These are phyloP conservation scores for Microcebus griseorufus DNA, from an alignment of 2,113 vertebrate species.

Conservation along the genomic window DNA sequence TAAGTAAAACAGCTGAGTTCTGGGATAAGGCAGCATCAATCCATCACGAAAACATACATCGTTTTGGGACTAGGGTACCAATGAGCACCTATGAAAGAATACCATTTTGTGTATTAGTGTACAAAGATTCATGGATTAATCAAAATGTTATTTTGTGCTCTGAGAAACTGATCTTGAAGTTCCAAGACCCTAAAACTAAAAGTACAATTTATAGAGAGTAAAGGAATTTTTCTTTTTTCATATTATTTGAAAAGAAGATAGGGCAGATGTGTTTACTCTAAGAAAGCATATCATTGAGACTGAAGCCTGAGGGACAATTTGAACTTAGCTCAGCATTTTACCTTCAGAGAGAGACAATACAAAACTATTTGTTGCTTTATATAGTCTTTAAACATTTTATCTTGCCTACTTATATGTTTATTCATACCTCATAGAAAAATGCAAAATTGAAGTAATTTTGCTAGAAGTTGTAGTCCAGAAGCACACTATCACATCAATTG, in stretches of 20 bases:
- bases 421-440: background rate
- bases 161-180: no score
- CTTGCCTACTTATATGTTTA: background rate
- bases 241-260: background rate
- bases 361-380: background rate
- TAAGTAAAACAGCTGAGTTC: background rate
- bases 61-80: no score
- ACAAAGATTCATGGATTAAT: background rate
- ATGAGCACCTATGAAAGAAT: background rate
- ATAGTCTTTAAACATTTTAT: background rate
- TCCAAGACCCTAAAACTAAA: background rate
- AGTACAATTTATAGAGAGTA: background rate
- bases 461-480: no score
- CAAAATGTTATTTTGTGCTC: background rate
- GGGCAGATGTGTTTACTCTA: background rate
- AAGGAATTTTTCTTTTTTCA: background rate
- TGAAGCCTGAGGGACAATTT: background rate
- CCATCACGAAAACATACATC: background rate
- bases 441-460: no score
- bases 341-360: background rate
- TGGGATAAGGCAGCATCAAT: rapidly evolving
- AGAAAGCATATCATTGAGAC: background rate
- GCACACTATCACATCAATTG: no score
- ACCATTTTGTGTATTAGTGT: no score
- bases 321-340: no score